These are phyloP conservation scores for Cheilosia soror DNA, from an alignment of 2,888 invertebrate species.

Conservation along the genomic window DNA sequence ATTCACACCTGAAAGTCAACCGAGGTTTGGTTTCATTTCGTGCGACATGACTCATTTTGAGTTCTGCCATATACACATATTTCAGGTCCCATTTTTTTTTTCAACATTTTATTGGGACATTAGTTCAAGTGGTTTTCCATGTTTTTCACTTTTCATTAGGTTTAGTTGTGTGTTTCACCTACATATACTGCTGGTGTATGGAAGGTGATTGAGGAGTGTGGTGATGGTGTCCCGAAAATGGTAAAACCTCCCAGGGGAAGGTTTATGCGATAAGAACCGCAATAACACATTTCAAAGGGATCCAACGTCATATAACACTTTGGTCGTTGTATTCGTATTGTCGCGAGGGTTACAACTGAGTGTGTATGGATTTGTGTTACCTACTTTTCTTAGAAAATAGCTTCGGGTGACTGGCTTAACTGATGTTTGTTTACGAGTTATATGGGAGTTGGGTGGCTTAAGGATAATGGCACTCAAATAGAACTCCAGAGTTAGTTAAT, in stretches of 20 bases:
- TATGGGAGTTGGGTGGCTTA: conserved; percentile 12
- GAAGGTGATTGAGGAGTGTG: conserved; percentile 15
- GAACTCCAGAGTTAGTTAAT: conserved; percentile 50
- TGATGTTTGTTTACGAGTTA: conserved; percentile 48
- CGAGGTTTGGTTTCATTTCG: conserved; percentile 30
- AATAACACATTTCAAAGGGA: conserved; percentile 64
- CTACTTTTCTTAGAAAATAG: conserved; percentile 26
- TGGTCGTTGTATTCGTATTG: conserved; percentile 38
- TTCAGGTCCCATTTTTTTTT: conserved; percentile 3
- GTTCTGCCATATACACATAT: conserved; percentile 41
- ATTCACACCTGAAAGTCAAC: conserved; percentile 69
- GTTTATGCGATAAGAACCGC: conserved; percentile 62
- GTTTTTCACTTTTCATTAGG: conserved; percentile 70
- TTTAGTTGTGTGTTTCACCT: conserved; percentile 52
- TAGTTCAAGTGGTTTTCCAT: conserved; percentile 75
- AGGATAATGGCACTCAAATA: conserved; percentile 42
- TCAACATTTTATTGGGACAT: conserved; percentile 70
- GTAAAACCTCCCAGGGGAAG: conserved; percentile 50
- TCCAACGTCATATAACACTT: conserved; percentile 60
- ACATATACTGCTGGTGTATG: background rate
- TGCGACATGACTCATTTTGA: conserved; percentile 63
- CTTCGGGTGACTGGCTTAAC: conserved; percentile 40
- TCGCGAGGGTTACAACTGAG: conserved; percentile 23
- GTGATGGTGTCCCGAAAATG: conserved; percentile 56
- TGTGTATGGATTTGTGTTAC: conserved; percentile 23